Percentiles rank a stretch among this genome's conserved stretches.
phyloP scores from a whole-genome alignment of 1,140 invertebrate species.

The Copidosoma floridanum region DNA sequence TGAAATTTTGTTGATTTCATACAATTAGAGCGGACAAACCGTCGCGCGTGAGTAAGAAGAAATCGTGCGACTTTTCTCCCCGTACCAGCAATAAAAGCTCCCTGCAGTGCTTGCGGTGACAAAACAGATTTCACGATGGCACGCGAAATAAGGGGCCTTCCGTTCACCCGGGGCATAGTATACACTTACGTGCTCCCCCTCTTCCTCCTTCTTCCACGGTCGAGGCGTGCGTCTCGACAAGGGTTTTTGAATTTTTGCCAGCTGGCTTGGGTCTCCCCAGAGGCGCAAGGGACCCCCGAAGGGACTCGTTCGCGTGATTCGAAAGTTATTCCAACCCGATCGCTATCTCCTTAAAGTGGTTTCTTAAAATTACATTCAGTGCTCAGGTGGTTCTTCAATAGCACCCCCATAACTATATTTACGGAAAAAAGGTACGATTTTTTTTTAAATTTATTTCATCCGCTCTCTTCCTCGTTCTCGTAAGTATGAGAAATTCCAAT shows the following conservation, averaged over 20 bases:
- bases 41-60: too few relatives aligned
- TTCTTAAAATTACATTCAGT: constrained; percentile 16
- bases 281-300: too few relatives aligned
- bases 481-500: too few relatives aligned
- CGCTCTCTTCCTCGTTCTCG: too few relatives aligned
- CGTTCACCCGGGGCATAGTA: not conserved
- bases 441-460: too few relatives aligned
- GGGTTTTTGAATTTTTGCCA: constrained; percentile 22
- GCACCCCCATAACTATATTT: too few relatives aligned
- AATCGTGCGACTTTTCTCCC: too few relatives aligned
- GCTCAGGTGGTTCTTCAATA: too few relatives aligned
- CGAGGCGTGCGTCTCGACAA: not conserved
- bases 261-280: not conserved
- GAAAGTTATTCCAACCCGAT: constrained; percentile 24
- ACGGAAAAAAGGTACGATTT: too few relatives aligned
- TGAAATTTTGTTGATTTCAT: too few relatives aligned
- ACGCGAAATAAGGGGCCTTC: constrained; percentile 19
- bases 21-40: too few relatives aligned
- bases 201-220: not conserved
- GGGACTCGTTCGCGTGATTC: constrained; percentile 16
- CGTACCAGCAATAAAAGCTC: too few relatives aligned
- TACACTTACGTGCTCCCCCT: not conserved
- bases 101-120: not conserved
- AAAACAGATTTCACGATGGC: constrained; percentile 12
- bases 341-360: constrained; percentile 2